Percentiles rank a stretch among this genome's conserved stretches.
Evolutionary conservation across 2,113 vertebrate genomes (phyloP).

Genomic region (Lamprotornis superbus): DNA sequence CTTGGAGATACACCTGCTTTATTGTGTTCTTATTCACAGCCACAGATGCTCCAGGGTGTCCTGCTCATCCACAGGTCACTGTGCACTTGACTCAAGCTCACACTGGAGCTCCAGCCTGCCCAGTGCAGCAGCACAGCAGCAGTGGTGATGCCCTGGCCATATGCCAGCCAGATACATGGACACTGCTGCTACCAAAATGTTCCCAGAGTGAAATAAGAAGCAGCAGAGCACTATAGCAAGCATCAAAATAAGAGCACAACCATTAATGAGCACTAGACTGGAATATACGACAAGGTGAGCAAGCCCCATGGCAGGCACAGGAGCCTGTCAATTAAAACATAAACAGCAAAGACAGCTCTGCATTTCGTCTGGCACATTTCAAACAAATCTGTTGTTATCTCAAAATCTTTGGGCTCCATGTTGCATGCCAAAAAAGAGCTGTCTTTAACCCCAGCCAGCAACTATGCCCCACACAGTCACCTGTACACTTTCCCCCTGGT

Average conservation of each 20-base stretch:
- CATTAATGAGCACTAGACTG: not conserved
- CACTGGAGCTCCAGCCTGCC: not conserved
- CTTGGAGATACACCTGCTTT: not conserved
- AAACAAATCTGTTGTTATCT: not conserved
- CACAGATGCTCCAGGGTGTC: not conserved
- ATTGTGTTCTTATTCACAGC: not conserved
- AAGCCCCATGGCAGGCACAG: not conserved
- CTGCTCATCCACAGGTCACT: not conserved
- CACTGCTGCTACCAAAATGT: not conserved
- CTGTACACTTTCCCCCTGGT: not conserved
- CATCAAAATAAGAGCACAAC: not conserved
- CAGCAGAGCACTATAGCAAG: not conserved
- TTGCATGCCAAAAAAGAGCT: rapidly evolving
- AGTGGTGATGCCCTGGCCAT: not conserved
- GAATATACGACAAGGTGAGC: not conserved
- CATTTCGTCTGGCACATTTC: not conserved
- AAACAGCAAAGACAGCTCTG: not conserved
- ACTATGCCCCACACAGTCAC: not conserved
- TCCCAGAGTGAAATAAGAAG: not conserved
- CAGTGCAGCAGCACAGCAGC: not conserved
- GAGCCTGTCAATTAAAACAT: not conserved
- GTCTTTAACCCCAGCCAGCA: not conserved
- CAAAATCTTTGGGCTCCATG: not conserved
- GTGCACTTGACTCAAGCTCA: rapidly evolving
- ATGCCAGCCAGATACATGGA: not conserved